Conservation (phyloP, 1,140 invertebrate genomes). For the Parapsyche elsis region DNA sequence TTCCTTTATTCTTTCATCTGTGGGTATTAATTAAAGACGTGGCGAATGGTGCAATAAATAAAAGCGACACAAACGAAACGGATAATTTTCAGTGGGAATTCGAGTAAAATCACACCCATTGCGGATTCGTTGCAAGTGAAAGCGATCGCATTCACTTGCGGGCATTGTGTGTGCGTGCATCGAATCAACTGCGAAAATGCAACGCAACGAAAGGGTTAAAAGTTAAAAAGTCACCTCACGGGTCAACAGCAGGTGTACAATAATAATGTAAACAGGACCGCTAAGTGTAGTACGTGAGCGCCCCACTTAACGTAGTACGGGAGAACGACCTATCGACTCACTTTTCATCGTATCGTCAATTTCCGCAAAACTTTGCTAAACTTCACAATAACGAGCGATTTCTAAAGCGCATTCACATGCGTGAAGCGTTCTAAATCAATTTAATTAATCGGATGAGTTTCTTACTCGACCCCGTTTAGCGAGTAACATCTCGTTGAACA, state of each 20-base stretch:
- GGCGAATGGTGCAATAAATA: not conserved
- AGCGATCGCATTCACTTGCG: not conserved
- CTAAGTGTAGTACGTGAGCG: constrained; percentile 15
- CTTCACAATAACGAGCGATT: not conserved
- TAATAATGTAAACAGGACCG: not conserved
- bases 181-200: not conserved
- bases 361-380: too few species aligned
- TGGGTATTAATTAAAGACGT: not conserved
- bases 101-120: not conserved
- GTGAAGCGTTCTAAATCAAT: not conserved
- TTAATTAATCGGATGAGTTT: constrained; percentile 13
- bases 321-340: too few species aligned
- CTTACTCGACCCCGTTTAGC: constrained; percentile 12
- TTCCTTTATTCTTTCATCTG: constrained; percentile 4
- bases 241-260: not conserved
- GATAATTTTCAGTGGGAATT: not conserved
- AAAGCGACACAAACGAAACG: not conserved
- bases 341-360: too few species aligned
- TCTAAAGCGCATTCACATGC: not conserved
- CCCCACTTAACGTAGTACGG: constrained; percentile 8
- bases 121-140: not conserved
- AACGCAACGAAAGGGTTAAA: not conserved
- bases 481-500: not conserved
- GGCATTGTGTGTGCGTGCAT: too few species aligned
- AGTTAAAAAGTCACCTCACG: not conserved